These are phyloP conservation scores for Cataglyphis hispanica DNA, from an alignment of 1,140 invertebrate genomes.

Conservation along the genomic window DNA sequence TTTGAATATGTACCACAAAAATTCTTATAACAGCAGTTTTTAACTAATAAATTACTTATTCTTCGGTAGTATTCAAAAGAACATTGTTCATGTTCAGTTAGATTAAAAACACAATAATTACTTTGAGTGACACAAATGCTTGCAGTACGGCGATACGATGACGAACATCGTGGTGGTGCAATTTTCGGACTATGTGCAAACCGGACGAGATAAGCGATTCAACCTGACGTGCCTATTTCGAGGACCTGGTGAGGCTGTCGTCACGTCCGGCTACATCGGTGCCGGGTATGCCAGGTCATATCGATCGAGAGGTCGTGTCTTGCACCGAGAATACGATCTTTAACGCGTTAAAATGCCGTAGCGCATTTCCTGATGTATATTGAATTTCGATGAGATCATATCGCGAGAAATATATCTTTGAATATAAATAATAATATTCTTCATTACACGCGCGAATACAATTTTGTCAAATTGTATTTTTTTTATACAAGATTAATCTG, in stretches of 20 bases:
- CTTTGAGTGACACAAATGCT: constrained; percentile 55
- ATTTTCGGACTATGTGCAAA: constrained; percentile 97
- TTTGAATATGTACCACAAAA: not conserved
- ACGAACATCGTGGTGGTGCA: constrained; percentile 98
- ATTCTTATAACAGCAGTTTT: not conserved
- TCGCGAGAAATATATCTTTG: not conserved
- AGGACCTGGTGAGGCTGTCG: constrained; percentile 96
- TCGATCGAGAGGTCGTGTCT: constrained; percentile 72
- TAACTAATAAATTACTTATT: not conserved
- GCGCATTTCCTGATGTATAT: not conserved
- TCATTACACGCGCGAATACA: not conserved
- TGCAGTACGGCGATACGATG: constrained; percentile 95
- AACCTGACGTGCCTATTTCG: constrained; percentile 96
- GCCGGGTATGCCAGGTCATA: constrained; percentile 91
- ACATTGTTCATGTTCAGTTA: not conserved
- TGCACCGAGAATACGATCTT: constrained; percentile 65
- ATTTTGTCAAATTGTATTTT: not conserved
- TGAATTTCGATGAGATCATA: constrained; percentile 8
- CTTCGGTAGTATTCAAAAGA: not conserved
- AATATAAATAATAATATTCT: not conserved
- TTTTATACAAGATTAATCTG: not conserved
- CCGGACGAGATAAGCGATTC: constrained; percentile 95
- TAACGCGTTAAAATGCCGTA: constrained; percentile 41
- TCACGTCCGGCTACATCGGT: constrained; percentile 97
- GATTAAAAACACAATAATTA: not conserved